Percentiles rank a stretch among this genome's conserved stretches.
Conservation (phyloP, 1,140 invertebrate species). For the Drosophila punjabiensis region DNA sequence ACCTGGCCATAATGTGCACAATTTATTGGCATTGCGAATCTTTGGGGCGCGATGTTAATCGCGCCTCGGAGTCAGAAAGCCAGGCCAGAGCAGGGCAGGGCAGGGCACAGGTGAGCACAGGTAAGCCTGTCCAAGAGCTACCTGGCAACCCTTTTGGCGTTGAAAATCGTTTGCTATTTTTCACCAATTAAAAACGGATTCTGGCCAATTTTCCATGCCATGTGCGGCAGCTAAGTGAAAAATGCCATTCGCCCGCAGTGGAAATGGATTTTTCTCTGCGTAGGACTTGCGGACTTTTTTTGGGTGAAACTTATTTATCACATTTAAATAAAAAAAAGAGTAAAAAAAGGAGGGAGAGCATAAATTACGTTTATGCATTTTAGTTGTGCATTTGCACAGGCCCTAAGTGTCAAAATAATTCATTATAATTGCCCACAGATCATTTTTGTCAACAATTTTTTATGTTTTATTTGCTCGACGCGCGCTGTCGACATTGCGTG, state of each 20-base stretch:
- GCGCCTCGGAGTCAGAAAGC: slow-evolving; percentile 35
- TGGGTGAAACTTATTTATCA: slow-evolving; percentile 77
- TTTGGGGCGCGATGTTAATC: slow-evolving; percentile 73
- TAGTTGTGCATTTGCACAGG: slow-evolving; percentile 69
- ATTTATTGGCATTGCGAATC: slow-evolving; percentile 84
- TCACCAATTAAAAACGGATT: slow-evolving; percentile 84
- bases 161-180: slow-evolving; percentile 74
- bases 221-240: slow-evolving; percentile 65
- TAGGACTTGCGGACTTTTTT: slow-evolving; percentile 38
- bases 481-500: slow-evolving; percentile 59
- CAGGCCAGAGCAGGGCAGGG: neutral
- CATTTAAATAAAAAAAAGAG: slow-evolving; percentile 83
- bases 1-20: slow-evolving; percentile 64
- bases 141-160: slow-evolving; percentile 68
- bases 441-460: slow-evolving; percentile 75
- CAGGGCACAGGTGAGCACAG: slow-evolving; percentile 25
- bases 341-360: slow-evolving; percentile 35
- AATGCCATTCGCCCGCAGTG: slow-evolving; percentile 59
- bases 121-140: slow-evolving; percentile 37
- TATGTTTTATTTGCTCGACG: slow-evolving; percentile 17
- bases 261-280: slow-evolving; percentile 40
- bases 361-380: slow-evolving; percentile 83
- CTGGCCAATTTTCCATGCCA: slow-evolving; percentile 68
- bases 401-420: slow-evolving; percentile 84
- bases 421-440: slow-evolving; percentile 84